Conservation (phyloP, 2,797 vertebrate species). For the Lophotriccus pileatus region DNA sequence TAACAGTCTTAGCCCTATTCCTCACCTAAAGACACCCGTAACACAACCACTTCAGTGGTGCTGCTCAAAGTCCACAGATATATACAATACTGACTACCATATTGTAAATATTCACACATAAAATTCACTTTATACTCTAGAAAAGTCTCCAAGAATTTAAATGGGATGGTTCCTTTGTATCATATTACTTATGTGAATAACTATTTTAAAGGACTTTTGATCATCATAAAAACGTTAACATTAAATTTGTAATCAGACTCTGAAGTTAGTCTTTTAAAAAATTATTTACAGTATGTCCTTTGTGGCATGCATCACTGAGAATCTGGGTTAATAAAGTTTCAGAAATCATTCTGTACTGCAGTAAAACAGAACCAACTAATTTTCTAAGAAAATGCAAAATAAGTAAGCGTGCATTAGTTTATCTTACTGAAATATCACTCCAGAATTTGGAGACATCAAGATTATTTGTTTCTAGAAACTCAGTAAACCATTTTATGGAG, state of each 20-base stretch:
- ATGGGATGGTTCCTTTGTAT: neutral
- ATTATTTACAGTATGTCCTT: neutral
- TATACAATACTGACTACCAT: neutral
- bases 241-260: neutral
- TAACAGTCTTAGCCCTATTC: neutral
- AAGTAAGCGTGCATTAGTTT: neutral
- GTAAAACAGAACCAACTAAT: neutral
- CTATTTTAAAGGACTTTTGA: neutral
- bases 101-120: neutral
- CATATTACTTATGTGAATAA: neutral
- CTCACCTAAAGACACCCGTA: neutral
- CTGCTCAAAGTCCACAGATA: neutral
- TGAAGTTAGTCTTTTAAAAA: neutral
- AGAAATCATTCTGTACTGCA: neutral
- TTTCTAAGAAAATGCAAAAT: neutral
- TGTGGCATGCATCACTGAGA: neutral
- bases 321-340: neutral
- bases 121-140: neutral
- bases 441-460: constrained; percentile 96
- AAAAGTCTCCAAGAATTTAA: neutral
- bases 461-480: constrained; percentile 92
- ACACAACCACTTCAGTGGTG: neutral
- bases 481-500: constrained; percentile 96
- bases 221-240: neutral
- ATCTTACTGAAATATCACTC: constrained; percentile 96